phyloP scores from a whole-genome alignment of 2,888 invertebrate species.

The Aplocera efformata region DNA sequence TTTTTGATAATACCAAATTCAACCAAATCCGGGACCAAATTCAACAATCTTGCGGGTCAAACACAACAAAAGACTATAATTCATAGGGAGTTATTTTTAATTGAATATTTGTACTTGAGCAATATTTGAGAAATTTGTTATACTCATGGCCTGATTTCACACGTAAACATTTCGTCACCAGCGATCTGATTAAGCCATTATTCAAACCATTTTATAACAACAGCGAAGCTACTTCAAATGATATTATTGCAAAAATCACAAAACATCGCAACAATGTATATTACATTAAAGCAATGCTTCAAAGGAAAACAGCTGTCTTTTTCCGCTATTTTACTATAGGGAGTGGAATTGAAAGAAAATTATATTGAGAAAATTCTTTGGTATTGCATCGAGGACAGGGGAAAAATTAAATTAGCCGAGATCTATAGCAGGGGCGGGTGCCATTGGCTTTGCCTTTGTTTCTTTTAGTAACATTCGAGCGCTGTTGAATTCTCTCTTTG shows the following conservation, averaged over 20 bases:
- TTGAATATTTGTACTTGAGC: no score
- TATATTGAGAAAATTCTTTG: slow-evolving; percentile 33
- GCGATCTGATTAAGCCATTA: no score
- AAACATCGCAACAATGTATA: neutral
- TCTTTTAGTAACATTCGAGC: slow-evolving; percentile 16
- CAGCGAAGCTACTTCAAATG: no score
- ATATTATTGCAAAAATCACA: neutral
- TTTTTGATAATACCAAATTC: no score
- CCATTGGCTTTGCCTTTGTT: slow-evolving; percentile 23
- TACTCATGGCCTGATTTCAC: no score
- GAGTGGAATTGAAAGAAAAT: slow-evolving; percentile 28
- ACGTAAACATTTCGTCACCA: no score
- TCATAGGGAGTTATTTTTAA: no score
- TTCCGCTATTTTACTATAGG: slow-evolving; percentile 21
- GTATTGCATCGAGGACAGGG: slow-evolving; percentile 34
- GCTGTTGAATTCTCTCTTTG: slow-evolving; percentile 18
- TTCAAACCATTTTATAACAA: no score
- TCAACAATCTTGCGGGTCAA: no score
- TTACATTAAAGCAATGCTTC: neutral
- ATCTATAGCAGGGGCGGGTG: slow-evolving; percentile 25
- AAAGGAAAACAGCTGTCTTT: slow-evolving; percentile 24
- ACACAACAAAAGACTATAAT: no score
- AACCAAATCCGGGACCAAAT: no score
- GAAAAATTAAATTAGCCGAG: slow-evolving; percentile 40
- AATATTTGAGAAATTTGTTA: no score